phyloP scores from a whole-genome alignment of 2,888 invertebrate genomes.

The Brachylomia viminalis region DNA sequence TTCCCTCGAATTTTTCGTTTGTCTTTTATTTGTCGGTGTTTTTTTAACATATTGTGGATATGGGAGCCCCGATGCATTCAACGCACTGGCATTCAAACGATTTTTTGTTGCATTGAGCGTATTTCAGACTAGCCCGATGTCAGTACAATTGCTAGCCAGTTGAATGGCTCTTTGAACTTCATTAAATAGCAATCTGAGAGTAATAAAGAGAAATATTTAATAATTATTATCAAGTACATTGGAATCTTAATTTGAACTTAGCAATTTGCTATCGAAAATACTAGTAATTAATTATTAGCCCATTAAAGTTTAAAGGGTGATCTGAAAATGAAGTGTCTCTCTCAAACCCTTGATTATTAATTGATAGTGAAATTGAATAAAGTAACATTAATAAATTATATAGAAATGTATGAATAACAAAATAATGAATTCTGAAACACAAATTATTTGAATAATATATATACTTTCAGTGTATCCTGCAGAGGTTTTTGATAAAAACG shows the following conservation, averaged over 20 bases:
- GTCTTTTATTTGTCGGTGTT: slow-evolving; percentile 39
- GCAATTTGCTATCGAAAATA: background rate
- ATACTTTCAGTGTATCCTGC: background rate
- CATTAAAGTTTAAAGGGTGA: background rate
- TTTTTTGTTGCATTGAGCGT: slow-evolving; percentile 29
- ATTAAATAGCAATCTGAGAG: slow-evolving; percentile 14
- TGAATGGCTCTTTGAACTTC: slow-evolving; percentile 18
- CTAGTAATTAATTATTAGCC: background rate
- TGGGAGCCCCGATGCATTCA: slow-evolving; percentile 32
- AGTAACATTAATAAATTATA: background rate
- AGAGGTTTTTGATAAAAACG: slow-evolving; percentile 6
- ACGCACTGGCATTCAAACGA: slow-evolving; percentile 27
- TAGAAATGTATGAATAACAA: background rate
- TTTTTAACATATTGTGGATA: slow-evolving; percentile 62
- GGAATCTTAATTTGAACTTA: no score
- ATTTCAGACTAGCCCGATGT: slow-evolving; percentile 2
- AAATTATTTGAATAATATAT: background rate
- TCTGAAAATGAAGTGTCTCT: background rate
- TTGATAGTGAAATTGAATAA: background rate
- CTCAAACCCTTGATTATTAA: background rate
- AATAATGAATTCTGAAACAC: background rate
- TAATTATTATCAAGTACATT: slow-evolving; percentile 1
- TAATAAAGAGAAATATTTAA: slow-evolving; percentile 12
- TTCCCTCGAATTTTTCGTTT: slow-evolving; percentile 26
- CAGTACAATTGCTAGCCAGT: slow-evolving; percentile 25